Conservation (phyloP, 2,797 vertebrate genomes). For the Picus viridis region DNA sequence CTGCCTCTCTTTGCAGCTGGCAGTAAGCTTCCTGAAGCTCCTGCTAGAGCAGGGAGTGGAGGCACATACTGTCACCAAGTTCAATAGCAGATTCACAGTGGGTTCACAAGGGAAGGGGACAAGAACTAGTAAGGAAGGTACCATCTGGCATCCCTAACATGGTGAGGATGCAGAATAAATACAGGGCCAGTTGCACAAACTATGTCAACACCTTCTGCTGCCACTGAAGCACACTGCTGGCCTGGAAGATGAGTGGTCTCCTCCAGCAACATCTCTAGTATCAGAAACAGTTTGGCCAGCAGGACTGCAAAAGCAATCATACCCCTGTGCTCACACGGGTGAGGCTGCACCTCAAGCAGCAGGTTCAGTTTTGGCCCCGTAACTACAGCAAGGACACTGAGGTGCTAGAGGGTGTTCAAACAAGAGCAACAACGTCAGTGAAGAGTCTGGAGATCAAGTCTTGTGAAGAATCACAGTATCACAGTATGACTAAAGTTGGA, state of each 20-base stretch:
- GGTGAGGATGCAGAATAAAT: accelerated
- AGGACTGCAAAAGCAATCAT: neutral
- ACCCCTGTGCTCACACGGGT: neutral
- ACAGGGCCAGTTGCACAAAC: neutral
- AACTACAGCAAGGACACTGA: no score
- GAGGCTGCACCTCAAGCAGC: neutral
- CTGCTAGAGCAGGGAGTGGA: neutral
- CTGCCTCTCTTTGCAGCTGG: neutral
- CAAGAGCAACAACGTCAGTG: no score
- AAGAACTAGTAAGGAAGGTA: neutral
- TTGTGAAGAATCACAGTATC: no score
- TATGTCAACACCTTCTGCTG: neutral
- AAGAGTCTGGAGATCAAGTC: no score
- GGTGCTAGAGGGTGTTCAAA: no score
- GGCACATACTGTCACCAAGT: neutral
- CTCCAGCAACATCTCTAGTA: neutral
- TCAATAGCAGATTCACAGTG: neutral
- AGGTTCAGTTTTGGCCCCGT: no score
- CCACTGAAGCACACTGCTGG: accelerated
- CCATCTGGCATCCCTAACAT: neutral
- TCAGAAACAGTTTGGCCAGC: neutral
- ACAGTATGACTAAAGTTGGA: no score
- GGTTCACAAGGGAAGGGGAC: neutral
- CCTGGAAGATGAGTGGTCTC: neutral
- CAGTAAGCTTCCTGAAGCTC: neutral